Evolutionary conservation across 2,888 invertebrate genomes (phyloP), one percentile per base, ranked within the genome.

Genomic region (Hypercompe scribonia): DNA sequence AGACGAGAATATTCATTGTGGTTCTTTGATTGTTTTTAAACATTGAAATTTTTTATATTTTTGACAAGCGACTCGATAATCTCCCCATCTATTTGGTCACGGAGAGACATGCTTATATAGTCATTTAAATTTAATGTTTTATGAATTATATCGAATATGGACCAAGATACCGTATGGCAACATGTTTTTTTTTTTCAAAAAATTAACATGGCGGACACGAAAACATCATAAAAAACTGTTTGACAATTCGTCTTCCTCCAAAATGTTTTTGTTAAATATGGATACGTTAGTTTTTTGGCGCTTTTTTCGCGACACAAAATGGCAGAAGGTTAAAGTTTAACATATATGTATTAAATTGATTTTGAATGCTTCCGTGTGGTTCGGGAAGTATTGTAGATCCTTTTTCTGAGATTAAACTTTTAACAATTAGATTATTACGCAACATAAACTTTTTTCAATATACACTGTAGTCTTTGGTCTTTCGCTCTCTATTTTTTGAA

Each of bases 241-340:
- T 33, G 39, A 70, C 28, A 46, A 70, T 70, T 63, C 70, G 46
- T n/a, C 63, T 63, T 42, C 63, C 70, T 39, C 8, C 36, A 46
- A 70, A 70, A 70, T 64, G 21, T n/a, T 46, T 21, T 13, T 24
- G 64, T 33, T 42, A 46, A 42, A 46, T 24, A 63, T 63, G 46
- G 28, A 68, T 28, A 42, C 4, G 2, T 15, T 13, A 39, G 39
- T 70, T 46, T 46, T 70, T 70, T 46, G 33, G 7, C 33, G 33
- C 13, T 33, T 46, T 46, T 70, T 70, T 64, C 24, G 31, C 36
- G 36, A 68, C 15, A 11, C 36, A 21, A 28, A 33, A 8, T n/a
- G 24, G 21, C 63, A 21, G 70, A 70, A 70, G 70, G 70, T 70
- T 70, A 70, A 15, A 8, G 8, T 28, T 69, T 68, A 36, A 58